Percentiles rank a stretch among this genome's conserved stretches.
Evolutionary conservation across 1,140 invertebrate genomes (phyloP).

Genomic region (Anastatus disparis): DNA sequence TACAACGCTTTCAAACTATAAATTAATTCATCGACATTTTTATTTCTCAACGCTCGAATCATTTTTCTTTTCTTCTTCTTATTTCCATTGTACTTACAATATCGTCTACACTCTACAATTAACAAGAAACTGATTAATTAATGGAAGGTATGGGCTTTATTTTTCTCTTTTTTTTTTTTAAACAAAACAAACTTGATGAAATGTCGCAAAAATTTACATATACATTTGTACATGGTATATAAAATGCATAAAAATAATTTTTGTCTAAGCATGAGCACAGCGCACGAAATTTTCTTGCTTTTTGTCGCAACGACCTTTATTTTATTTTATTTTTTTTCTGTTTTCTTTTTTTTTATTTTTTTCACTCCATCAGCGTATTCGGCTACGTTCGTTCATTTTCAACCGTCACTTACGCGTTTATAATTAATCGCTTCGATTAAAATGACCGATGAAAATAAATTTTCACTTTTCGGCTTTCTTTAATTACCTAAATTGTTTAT

Average conservation of each 20-base stretch:
- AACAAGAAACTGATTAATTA: slow-evolving; percentile 11
- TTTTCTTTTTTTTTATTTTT: too few species aligned
- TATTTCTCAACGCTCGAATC: not conserved
- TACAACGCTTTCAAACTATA: slow-evolving; percentile 18
- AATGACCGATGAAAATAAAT: too few species aligned
- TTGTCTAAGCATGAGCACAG: slow-evolving; percentile 35
- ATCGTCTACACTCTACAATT: slow-evolving; percentile 3
- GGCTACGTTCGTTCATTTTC: too few species aligned
- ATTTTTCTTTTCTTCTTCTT: not conserved
- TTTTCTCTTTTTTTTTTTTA: too few species aligned
- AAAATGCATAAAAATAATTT: slow-evolving; percentile 44
- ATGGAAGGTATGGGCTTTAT: slow-evolving; percentile 19
- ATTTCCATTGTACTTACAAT: slow-evolving; percentile 29
- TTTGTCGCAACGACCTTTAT: too few species aligned
- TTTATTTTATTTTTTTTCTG: slow-evolving; percentile 1
- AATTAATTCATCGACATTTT: slow-evolving; percentile 24
- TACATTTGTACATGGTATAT: slow-evolving; percentile 41
- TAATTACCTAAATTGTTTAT: not conserved
- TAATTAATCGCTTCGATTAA: too few species aligned
- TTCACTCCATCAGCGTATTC: too few species aligned
- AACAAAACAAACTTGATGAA: slow-evolving; percentile 14
- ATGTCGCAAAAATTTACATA: slow-evolving; percentile 37
- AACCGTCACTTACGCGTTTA: too few species aligned
- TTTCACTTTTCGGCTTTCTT: too few species aligned
- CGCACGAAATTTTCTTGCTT: slow-evolving; percentile 21